A percentile compares a stretch with the other conserved stretches of the same genome.
Conservation (phyloP, 2,888 invertebrate species). For the Xylocampa areola region DNA sequence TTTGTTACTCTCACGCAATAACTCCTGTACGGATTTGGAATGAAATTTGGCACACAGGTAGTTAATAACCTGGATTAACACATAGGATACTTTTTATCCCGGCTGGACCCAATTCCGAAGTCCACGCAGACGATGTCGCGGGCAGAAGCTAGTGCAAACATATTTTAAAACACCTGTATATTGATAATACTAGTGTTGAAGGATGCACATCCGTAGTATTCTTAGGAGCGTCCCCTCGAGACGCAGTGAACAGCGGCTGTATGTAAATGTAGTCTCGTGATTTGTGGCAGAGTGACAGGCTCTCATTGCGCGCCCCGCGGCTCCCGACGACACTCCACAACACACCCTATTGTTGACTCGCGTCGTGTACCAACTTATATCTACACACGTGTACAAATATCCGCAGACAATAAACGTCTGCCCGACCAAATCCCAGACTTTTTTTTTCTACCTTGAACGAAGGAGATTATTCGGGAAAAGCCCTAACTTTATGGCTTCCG, state of each 20-base stretch:
- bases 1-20: too few relatives aligned
- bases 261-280: conserved; percentile 69
- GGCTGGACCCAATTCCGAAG: too few relatives aligned
- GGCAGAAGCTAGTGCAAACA: too few relatives aligned
- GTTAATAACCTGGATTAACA: too few relatives aligned
- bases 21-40: too few relatives aligned
- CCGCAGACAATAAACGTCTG: conserved; percentile 41
- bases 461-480: conserved; percentile 27
- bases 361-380: conserved; percentile 41
- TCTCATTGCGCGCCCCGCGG: conserved; percentile 70
- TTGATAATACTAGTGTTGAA: conserved; percentile 41
- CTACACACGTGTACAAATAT: conserved; percentile 40
- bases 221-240: conserved; percentile 56
- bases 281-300: conserved; percentile 77
- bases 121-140: too few relatives aligned
- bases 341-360: conserved; percentile 70
- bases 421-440: conserved; percentile 22
- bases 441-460: conserved; percentile 32
- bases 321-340: conserved; percentile 67
- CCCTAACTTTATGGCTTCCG: conserved; percentile 35
- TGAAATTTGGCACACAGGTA: too few relatives aligned
- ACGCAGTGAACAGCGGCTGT: conserved; percentile 54
- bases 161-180: conserved; percentile 7
- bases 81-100: too few relatives aligned
- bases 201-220: conserved; percentile 52